A percentile compares a stretch with the other conserved stretches of the same genome.
phyloP scores from a whole-genome alignment of 2,113 vertebrate genomes.

The Apodemus sylvaticus region DNA sequence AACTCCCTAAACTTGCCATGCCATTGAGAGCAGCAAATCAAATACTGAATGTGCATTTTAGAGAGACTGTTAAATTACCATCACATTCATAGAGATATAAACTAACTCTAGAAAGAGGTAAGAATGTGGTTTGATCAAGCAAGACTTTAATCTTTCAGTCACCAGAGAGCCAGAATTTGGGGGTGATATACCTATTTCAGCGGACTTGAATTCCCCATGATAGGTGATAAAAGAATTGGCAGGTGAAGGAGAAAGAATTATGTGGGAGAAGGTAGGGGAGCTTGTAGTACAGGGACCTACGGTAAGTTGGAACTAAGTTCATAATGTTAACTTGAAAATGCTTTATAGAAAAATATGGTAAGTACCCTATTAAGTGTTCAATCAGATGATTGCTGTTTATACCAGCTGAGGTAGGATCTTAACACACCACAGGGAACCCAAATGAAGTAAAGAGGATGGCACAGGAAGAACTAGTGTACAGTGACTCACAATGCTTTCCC shows the following conservation, averaged over 20 bases:
- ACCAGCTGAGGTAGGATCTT: background rate
- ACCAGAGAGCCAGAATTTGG: background rate
- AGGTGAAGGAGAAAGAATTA: background rate
- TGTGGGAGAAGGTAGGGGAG: background rate
- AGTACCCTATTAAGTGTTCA: background rate
- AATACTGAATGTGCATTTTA: background rate
- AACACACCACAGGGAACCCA: background rate
- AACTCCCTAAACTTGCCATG: background rate
- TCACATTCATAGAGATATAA: background rate
- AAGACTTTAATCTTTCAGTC: constrained; percentile 25
- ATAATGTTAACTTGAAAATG: background rate
- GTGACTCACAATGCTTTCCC: background rate
- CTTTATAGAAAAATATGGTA: background rate
- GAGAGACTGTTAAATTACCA: background rate
- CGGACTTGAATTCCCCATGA: background rate
- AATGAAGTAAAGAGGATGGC: background rate
- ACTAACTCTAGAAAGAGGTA: background rate
- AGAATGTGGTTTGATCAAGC: background rate
- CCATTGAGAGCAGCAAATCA: background rate
- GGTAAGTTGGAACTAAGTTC: background rate
- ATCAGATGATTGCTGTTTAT: background rate
- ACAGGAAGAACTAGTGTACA: background rate
- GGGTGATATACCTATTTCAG: background rate
- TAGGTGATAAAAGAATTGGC: background rate
- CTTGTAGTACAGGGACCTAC: background rate